phyloP scores from a whole-genome alignment of 2,888 invertebrate genomes.

The Abrostola tripartita region DNA sequence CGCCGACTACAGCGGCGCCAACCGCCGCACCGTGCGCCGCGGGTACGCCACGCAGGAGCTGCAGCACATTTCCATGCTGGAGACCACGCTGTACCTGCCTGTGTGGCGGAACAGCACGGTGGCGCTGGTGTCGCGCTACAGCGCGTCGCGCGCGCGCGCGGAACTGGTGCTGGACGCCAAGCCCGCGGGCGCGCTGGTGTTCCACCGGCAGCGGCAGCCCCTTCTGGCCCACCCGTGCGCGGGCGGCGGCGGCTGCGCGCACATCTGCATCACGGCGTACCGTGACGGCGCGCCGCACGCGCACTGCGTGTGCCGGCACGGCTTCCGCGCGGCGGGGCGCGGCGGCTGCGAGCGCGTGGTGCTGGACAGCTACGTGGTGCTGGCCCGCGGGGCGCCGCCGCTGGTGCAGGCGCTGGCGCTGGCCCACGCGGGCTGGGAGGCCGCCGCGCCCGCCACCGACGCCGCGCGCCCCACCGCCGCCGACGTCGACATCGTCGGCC shows the following conservation, averaged over 20 bases:
- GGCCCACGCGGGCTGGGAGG: conserved; percentile 64
- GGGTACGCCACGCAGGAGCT: conserved; percentile 89
- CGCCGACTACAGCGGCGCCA: conserved; percentile 92
- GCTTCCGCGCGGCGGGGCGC: conserved; percentile 82
- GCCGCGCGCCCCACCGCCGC: conserved; percentile 90
- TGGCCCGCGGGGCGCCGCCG: conserved; percentile 87
- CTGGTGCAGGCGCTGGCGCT: conserved; percentile 91
- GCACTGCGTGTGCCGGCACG: conserved; percentile 92
- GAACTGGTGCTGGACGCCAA: conserved; percentile 91
- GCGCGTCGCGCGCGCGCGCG: conserved; percentile 74
- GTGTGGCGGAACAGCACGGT: conserved; percentile 91
- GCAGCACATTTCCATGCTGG: conserved; percentile 92
- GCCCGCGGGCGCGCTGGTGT: conserved; percentile 85
- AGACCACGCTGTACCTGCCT: conserved; percentile 92
- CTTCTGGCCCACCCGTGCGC: conserved; percentile 85
- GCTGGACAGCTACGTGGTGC: conserved; percentile 89
- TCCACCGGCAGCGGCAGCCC: conserved; percentile 46
- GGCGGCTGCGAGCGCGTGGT: conserved; percentile 71
- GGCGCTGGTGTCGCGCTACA: conserved; percentile 79
- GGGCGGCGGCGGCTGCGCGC: conserved; percentile 91
- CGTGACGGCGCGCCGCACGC: conserved; percentile 77
- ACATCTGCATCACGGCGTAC: conserved; percentile 92
- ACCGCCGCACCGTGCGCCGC: conserved; percentile 89
- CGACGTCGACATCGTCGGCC: conserved; percentile 90
- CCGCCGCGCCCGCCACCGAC: conserved; percentile 92